Percentiles rank a stretch among this genome's conserved stretches.
These are phyloP conservation scores for Xiphorhynchus erythropygius DNA, from an alignment of 2,797 vertebrate species.

Conservation along the genomic window DNA sequence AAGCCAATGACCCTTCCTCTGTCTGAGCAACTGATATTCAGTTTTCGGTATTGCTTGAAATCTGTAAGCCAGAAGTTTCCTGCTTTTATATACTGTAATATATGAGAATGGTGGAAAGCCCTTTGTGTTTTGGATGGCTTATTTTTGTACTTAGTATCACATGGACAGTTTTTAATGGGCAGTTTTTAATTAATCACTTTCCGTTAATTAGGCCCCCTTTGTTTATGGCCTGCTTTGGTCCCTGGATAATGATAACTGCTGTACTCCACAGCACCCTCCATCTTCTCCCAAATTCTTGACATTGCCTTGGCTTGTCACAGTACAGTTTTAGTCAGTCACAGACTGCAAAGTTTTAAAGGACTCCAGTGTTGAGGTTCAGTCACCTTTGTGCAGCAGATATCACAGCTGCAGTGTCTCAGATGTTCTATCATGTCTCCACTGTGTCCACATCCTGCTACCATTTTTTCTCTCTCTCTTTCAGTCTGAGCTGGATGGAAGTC, in stretches of 20 bases:
- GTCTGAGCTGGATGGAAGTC: not conserved
- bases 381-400: not conserved
- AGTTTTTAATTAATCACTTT: not conserved
- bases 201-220: not conserved
- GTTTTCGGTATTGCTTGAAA: not conserved
- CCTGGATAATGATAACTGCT: not conserved
- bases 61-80: not conserved
- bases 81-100: not conserved
- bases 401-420: not conserved
- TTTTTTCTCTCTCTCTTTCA: not conserved
- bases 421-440: not conserved
- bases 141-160: not conserved
- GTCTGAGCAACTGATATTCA: not conserved
- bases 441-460: rapidly evolving
- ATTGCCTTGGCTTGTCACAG: not conserved
- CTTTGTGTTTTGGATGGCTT: not conserved
- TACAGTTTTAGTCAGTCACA: not conserved
- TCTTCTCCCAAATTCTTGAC: not conserved
- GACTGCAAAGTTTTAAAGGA: not conserved
- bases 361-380: not conserved
- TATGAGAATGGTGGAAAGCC: not conserved
- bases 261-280: not conserved
- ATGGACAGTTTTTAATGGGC: not conserved
- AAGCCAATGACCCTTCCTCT: not conserved
- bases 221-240: not conserved